Percentiles rank a stretch among this genome's conserved stretches.
Evolutionary conservation across 2,888 invertebrate genomes (phyloP).

Genomic region (Pantelozetes paolii): DNA sequence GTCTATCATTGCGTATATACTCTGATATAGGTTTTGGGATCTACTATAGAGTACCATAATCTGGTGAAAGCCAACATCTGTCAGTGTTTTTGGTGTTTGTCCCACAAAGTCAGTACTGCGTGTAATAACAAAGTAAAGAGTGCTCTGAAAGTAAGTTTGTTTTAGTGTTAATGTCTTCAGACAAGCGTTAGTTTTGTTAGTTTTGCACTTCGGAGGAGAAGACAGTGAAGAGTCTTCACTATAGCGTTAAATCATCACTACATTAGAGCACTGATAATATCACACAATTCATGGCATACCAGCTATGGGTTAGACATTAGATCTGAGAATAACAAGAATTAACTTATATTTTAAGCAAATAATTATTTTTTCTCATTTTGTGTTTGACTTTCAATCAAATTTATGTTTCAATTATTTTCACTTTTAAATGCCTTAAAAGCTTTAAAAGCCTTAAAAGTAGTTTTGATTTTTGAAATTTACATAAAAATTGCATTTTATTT

Average conservation of each 20-base stretch:
- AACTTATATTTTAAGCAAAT: background rate
- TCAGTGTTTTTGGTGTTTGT: constrained; percentile 11
- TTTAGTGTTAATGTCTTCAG: constrained; percentile 23
- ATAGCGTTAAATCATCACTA: constrained; percentile 23
- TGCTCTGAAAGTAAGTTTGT: constrained; percentile 25
- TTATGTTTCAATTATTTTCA: too few relatives aligned
- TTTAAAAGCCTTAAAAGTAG: background rate
- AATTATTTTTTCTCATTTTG: background rate
- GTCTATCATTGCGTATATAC: background rate
- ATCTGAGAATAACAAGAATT: background rate
- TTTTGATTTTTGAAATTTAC: background rate
- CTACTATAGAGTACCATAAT: constrained; percentile 18
- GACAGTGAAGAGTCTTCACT: background rate
- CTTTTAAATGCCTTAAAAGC: too few relatives aligned
- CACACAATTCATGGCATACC: constrained; percentile 6
- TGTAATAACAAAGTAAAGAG: constrained; percentile 32
- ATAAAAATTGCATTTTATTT: background rate
- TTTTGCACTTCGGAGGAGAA: background rate
- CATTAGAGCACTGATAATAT: background rate
- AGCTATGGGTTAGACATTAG: background rate
- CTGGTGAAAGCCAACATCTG: constrained; percentile 30
- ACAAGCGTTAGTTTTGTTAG: constrained; percentile 20
- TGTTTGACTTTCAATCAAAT: background rate
- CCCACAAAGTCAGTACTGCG: constrained; percentile 34
- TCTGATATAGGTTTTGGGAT: background rate